Percentiles rank a stretch among this genome's conserved stretches.
phyloP scores from a whole-genome alignment of 2,888 invertebrate species.

The Hirtodrosophila duncani region DNA sequence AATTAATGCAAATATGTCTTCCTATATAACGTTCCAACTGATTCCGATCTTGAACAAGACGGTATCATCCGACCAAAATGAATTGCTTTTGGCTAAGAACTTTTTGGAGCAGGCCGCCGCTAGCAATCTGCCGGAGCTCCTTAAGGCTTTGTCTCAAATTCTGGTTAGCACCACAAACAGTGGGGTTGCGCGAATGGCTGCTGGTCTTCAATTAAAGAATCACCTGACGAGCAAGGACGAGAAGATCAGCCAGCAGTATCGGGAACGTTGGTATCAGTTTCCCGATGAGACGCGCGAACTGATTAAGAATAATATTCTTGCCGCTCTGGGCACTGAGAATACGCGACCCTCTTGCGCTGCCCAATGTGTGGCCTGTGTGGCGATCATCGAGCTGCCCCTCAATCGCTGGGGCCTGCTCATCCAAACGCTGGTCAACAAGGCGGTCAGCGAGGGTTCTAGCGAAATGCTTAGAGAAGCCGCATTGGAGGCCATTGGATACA shows the following conservation, averaged over 20 bases:
- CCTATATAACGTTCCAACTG: constrained; percentile 81
- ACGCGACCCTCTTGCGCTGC: constrained; percentile 97
- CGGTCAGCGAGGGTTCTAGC: constrained; percentile 89
- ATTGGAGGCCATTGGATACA: constrained; percentile 94
- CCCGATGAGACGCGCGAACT: constrained; percentile 91
- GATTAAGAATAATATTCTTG: constrained; percentile 96
- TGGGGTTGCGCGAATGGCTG: constrained; percentile 97
- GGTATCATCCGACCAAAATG: constrained; percentile 97
- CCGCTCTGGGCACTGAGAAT: constrained; percentile 96
- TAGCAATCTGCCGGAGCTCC: constrained; percentile 93
- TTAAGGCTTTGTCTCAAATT: constrained; percentile 95
- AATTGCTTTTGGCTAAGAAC: constrained; percentile 93
- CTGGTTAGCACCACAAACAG: constrained; percentile 93
- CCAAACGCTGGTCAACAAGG: constrained; percentile 91
- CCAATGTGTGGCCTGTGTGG: constrained; percentile 99
- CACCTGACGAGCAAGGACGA: constrained; percentile 97
- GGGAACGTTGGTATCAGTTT: constrained; percentile 95
- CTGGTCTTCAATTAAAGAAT: constrained; percentile 98
- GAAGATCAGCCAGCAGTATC: constrained; percentile 87
- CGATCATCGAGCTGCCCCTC: constrained; percentile 95
- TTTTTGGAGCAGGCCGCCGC: constrained; percentile 96
- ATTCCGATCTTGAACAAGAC: constrained; percentile 97
- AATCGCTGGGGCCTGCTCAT: constrained; percentile 96
- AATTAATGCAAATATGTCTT: constrained; percentile 67
- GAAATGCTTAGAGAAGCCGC: constrained; percentile 98